Conservation (phyloP, 2,888 invertebrate genomes). For the Shargacucullia verbasci region DNA sequence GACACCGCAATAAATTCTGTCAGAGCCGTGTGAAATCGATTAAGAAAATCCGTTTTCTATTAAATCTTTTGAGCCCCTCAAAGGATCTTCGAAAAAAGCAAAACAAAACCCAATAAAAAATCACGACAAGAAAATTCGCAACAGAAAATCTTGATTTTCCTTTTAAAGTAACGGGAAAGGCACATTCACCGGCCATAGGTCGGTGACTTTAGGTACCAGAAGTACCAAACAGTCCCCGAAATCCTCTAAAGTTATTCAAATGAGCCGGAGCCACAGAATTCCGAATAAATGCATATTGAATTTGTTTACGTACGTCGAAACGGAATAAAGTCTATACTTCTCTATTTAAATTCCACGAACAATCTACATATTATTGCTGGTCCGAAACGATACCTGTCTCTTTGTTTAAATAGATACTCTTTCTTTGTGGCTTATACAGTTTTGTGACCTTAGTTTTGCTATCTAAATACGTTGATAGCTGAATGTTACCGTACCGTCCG, state of each 20-base stretch:
- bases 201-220: conserved; percentile 44
- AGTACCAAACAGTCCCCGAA: conserved; percentile 56
- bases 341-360: conserved; percentile 80
- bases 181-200: conserved; percentile 47
- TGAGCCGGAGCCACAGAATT: conserved; percentile 76
- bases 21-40: conserved; percentile 7
- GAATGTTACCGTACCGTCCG: not conserved
- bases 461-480: conserved; percentile 5
- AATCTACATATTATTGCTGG: conserved; percentile 84
- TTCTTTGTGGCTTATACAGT: conserved; percentile 19
- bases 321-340: conserved; percentile 79
- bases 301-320: conserved; percentile 85
- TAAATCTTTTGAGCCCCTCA: not conserved
- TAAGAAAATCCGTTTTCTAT: conserved; percentile 14
- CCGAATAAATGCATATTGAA: conserved; percentile 87
- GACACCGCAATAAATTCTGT: not conserved
- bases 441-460: conserved; percentile 4
- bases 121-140: conserved; percentile 21
- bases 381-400: conserved; percentile 63
- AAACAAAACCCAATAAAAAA: conserved; percentile 32
- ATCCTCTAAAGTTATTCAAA: conserved; percentile 85
- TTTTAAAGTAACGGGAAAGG: conserved; percentile 17
- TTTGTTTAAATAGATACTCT: conserved; percentile 57
- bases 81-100: conserved; percentile 5
- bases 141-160: conserved; percentile 29